Evolutionary conservation across 2,113 vertebrate species (phyloP), one percentile per base, ranked within the genome.

Genomic region (Etheostoma spectabile): DNA sequence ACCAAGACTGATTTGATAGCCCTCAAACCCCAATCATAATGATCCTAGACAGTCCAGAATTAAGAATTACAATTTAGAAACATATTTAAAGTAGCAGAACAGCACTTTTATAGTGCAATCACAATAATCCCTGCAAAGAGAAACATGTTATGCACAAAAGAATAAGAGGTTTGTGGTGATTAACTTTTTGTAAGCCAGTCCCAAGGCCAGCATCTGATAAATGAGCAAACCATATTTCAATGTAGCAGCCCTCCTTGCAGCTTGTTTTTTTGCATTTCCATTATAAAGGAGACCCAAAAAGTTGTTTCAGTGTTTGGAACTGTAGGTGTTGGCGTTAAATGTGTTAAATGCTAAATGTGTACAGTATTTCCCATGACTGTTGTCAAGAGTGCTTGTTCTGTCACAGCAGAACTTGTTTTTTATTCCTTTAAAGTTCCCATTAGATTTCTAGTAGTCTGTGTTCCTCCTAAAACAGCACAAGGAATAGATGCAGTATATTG

Each of bases 1-100:
- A 96, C 87, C 72, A 96, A 91, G 30, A 94, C 88, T 48, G 96
- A 96, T 86, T 96, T 95, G 83, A 96, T 95, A 59, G 94, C 94
- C 64, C 95, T 92, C 76, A 96, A 88, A 65, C 91, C 88, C 94
- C 95, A 93, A 30, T 94, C 90, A 87, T 90, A 96, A 79, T 95
- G 96, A 91, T 96, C 93, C 94, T 96, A 74, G 8, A 8, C 8
- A 84, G 6, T 11, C 38, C 38, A 42, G 10, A 42, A 42, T 42
- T 3, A 42, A 10, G 38, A 10, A 42, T 42, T 42, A 3, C 10
- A 42, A 10, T 11, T 42, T 42, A 42, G 8, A 42, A 42, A 42
- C 38, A 11, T 11, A 11, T 42, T 16, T 27, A 56, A n/a, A 46
- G n/a, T 11, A 38, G 46, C 19, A 45, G 4, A 73, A 18, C 2